A percentile compares a stretch with the other conserved stretches of the same genome.
phyloP scores from a whole-genome alignment of 2,888 invertebrate species.

The Dryobota labecula region DNA sequence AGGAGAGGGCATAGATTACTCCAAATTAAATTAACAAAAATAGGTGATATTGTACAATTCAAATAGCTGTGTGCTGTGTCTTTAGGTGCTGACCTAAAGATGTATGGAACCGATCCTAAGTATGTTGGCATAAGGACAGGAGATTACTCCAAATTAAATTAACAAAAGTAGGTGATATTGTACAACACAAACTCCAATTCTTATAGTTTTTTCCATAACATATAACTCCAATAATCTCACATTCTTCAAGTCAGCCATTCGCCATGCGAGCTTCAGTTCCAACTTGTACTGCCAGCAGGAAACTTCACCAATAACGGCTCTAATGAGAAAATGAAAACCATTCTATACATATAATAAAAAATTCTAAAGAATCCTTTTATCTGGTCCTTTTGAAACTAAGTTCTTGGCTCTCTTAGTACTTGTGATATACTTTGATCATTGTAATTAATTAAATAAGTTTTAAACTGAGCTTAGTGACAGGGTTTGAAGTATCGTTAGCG shows the following conservation, averaged over 20 bases:
- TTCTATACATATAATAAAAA: constrained; percentile 1
- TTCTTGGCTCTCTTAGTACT: constrained; percentile 1
- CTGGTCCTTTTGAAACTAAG: constrained; percentile 14
- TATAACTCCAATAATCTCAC: not conserved
- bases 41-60: not conserved
- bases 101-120: not conserved
- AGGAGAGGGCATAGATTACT: too few species aligned
- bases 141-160: not conserved
- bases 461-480: constrained; percentile 23
- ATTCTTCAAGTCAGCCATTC: constrained; percentile 6
- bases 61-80: too few species aligned
- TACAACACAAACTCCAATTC: not conserved
- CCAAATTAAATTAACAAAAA: not conserved
- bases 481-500: constrained; percentile 9
- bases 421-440: constrained; percentile 41
- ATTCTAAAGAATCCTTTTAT: constrained; percentile 14
- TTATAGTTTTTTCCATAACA: not conserved
- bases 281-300: constrained; percentile 9
- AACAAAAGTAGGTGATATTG: not conserved
- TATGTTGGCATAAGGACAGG: too few species aligned
- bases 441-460: constrained; percentile 52
- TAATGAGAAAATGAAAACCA: constrained; percentile 35
- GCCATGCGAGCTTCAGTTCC: constrained; percentile 1
- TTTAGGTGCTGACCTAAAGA: not conserved
- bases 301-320: constrained; percentile 36